Percentiles rank a stretch among this genome's conserved stretches.
These are phyloP conservation scores for Brachypodius melanocephalos DNA, from an alignment of 2,113 vertebrate genomes.

Conservation along the genomic window DNA sequence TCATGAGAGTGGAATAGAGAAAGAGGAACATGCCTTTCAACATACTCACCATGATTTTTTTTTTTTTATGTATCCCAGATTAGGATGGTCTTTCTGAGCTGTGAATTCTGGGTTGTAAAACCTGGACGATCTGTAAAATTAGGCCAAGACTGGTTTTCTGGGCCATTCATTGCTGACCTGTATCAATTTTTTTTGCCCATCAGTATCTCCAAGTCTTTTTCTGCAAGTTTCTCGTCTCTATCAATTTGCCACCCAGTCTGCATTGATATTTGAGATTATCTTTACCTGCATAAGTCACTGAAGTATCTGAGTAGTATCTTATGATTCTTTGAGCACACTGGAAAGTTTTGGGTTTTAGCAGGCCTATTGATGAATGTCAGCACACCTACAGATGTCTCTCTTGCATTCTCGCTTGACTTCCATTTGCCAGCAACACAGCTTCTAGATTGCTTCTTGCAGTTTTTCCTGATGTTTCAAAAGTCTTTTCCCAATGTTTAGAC, in stretches of 20 bases:
- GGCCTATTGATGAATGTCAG: background rate
- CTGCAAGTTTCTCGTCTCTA: background rate
- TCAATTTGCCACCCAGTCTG: background rate
- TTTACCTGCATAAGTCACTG: background rate
- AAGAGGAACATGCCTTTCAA: accelerated
- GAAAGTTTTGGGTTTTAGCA: background rate
- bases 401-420: background rate
- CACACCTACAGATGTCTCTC: background rate
- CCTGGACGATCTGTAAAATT: background rate
- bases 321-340: background rate
- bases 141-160: background rate
- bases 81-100: background rate
- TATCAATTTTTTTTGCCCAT: background rate
- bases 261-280: background rate
- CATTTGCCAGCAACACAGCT: background rate
- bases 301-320: background rate
- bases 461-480: background rate
- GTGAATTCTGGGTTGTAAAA: background rate
- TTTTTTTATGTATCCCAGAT: background rate
- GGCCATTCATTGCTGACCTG: accelerated
- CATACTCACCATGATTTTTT: accelerated
- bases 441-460: background rate
- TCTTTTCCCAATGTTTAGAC: background rate
- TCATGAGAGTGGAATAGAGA: background rate
- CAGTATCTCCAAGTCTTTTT: background rate